A percentile compares a stretch with the other conserved stretches of the same genome.
Conservation (phyloP, 2,113 vertebrate genomes). For the Rousettus leschenaultii region DNA sequence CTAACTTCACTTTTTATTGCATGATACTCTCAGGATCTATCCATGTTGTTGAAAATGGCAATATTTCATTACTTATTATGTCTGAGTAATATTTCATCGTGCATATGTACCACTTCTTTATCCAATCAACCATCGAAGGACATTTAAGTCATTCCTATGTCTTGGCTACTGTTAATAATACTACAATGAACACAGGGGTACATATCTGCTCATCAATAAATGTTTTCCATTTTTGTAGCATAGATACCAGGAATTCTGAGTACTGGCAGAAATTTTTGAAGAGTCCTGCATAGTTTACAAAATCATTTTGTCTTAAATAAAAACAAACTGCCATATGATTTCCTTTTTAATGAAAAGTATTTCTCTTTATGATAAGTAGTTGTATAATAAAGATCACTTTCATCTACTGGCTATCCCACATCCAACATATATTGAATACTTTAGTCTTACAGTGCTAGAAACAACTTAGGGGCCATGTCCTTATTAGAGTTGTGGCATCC, state of each 20-base stretch:
- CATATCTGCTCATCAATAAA: background rate
- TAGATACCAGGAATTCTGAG: background rate
- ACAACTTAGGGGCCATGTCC: background rate
- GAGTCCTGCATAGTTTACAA: background rate
- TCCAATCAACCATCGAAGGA: background rate
- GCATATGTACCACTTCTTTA: background rate
- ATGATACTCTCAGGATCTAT: no score
- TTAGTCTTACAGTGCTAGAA: background rate
- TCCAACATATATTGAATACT: background rate
- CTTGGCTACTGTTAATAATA: background rate
- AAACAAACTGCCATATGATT: background rate
- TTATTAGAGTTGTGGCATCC: background rate
- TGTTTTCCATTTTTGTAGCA: background rate
- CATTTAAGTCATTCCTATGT: background rate
- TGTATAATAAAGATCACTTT: background rate
- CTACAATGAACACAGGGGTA: background rate
- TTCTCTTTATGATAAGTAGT: background rate
- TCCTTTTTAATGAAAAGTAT: background rate
- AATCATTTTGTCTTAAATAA: background rate
- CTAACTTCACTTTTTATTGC: no score
- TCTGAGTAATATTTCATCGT: no score
- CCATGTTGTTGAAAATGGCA: no score
- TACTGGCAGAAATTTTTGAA: background rate
- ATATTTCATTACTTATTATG: no score
- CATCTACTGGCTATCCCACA: background rate